Evolutionary conservation across 2,113 vertebrate species (phyloP), one percentile per base, ranked within the genome.

Genomic region (Vicugna pacos): DNA sequence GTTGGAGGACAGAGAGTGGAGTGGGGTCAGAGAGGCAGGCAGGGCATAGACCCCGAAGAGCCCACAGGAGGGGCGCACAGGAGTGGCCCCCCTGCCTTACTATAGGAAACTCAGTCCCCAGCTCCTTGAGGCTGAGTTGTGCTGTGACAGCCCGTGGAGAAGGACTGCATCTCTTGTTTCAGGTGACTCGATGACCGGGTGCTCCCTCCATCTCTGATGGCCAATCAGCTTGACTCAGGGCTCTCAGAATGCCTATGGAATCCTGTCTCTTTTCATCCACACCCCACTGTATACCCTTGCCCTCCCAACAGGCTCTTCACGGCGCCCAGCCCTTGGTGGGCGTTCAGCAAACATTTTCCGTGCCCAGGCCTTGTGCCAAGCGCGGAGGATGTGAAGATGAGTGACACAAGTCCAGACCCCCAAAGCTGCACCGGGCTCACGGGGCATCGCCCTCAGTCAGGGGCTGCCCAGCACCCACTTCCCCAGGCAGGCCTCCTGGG

Each of bases 1-100:
- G 14, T 32, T 22, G 16, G 32, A 19, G 22, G 1, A 7, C 2
- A 7, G 75, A 13, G 38, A 24, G 30, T 0, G 0, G 19, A 70
- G 32, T 8, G 19, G 5, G 52, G 38, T 54, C 76, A 42, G 56
- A 80, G 30, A 70, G 14, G 35, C 56, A 54, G 70, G 76, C n/a
- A 58, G 48, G 10, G 35, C 32, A 20, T 65, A 24, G 48, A 52
- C 46, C 35, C 12, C 1, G 2, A 1, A 26, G 13, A 19, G 14
- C 26, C 65, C 86, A 30, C 17, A 3, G 28, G 16, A 50, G 42
- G 38, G 12, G 10, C 30, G 1, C 16, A 26, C 90, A 56, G 17
- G 0, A 42, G 16, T 0, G 20, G 50, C n/a, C 35, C 9, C 17
- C 24, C 26, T 50, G 19, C n/a, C 94, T 85, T 28, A 1, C 52